These are phyloP conservation scores for Magallana ariakensis DNA, from an alignment of 1,140 invertebrate genomes.

Conservation along the genomic window DNA sequence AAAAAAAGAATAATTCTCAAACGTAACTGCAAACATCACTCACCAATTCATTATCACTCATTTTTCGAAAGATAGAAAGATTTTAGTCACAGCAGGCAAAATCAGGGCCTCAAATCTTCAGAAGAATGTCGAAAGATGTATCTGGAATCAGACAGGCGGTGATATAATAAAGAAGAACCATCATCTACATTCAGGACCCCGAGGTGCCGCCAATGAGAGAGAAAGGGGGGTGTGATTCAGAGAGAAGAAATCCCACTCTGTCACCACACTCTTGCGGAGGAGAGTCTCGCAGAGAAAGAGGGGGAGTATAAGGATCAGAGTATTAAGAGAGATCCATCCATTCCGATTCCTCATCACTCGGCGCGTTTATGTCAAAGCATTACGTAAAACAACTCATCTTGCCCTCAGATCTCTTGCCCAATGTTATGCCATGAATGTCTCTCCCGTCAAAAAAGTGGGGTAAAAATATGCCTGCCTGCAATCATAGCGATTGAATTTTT, in stretches of 20 bases:
- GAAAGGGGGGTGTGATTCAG: background rate
- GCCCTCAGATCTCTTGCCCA: background rate
- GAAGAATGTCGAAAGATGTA: background rate
- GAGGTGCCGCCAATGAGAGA: background rate
- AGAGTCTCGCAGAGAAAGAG: background rate
- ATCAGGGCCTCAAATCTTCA: background rate
- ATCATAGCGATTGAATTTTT: constrained; percentile 20
- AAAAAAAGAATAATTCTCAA: background rate
- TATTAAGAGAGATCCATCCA: no score
- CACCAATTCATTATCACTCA: background rate
- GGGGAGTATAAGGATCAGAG: no score
- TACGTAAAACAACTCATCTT: background rate
- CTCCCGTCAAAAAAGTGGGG: background rate
- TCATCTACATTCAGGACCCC: background rate
- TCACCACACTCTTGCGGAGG: background rate
- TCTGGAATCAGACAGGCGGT: background rate
- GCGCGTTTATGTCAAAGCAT: background rate
- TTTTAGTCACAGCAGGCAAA: background rate
- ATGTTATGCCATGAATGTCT: constrained; percentile 31
- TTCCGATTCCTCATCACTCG: background rate
- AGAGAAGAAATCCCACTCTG: background rate
- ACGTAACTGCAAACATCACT: background rate
- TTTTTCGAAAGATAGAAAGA: background rate
- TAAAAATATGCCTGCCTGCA: background rate
- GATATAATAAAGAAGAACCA: background rate